phyloP scores from a whole-genome alignment of 1,140 invertebrate species.

The Aphaenogaster floridana region DNA sequence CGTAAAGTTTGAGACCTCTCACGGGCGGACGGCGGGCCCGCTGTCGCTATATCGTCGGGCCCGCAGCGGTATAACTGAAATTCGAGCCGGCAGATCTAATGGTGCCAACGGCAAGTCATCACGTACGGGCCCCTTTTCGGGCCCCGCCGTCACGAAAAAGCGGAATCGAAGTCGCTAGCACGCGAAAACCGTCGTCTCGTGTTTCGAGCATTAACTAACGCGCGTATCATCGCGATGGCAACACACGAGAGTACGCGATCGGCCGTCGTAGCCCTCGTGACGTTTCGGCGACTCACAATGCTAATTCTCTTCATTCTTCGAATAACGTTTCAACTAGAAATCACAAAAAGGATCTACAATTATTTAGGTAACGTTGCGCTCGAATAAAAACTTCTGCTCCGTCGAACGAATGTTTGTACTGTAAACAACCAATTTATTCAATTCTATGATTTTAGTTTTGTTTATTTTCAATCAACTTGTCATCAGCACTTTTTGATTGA shows the following conservation, averaged over 20 bases:
- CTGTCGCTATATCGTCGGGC: conserved; percentile 40
- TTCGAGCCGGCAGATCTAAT: conserved; percentile 85
- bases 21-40: conserved; percentile 34
- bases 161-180: conserved; percentile 65
- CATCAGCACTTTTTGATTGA: background rate
- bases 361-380: background rate
- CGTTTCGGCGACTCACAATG: conserved; percentile 17
- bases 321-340: background rate
- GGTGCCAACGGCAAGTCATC: conserved; percentile 82
- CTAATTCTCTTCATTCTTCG: conserved; percentile 5
- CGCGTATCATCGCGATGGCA: conserved; percentile 75
- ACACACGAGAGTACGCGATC: conserved; percentile 44
- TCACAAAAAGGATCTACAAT: background rate
- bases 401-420: background rate
- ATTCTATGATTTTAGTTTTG: background rate
- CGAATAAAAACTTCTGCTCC: background rate
- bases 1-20: conserved; percentile 29
- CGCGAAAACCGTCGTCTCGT: conserved; percentile 65
- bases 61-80: conserved; percentile 81
- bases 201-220: conserved; percentile 77
- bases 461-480: background rate
- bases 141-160: conserved; percentile 51
- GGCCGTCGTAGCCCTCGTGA: background rate
- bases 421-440: background rate
- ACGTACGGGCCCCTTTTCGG: conserved; percentile 74